phyloP scores from a whole-genome alignment of 1,140 invertebrate genomes.

The Euborellia annulipes region DNA sequence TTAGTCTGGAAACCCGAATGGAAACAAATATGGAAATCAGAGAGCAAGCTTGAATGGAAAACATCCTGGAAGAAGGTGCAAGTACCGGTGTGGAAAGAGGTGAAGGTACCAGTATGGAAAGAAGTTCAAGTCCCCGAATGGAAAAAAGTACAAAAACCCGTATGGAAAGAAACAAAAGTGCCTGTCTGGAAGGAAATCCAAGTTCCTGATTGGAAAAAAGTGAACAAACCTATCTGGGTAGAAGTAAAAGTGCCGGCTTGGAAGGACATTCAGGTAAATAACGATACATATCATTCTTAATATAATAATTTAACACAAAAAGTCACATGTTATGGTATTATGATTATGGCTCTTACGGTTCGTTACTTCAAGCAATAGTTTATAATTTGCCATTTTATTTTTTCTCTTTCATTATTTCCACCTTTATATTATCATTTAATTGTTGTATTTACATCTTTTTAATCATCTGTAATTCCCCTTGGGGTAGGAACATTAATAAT shows the following conservation, averaged over 20 bases:
- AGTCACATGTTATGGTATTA: background rate
- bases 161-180: slow-evolving; percentile 31
- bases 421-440: too few relatives aligned
- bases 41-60: slow-evolving; percentile 30
- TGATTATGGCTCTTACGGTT: too few relatives aligned
- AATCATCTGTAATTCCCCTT: too few relatives aligned
- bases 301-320: too few relatives aligned
- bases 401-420: too few relatives aligned
- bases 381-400: background rate
- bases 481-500: too few relatives aligned
- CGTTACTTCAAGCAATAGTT: too few relatives aligned
- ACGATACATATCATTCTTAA: background rate
- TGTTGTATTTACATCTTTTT: too few relatives aligned
- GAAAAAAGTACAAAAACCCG: slow-evolving; percentile 39
- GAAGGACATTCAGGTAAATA: slow-evolving; percentile 40
- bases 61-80: slow-evolving; percentile 38
- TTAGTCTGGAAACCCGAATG: slow-evolving; percentile 31
- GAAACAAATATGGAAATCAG: slow-evolving; percentile 31
- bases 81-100: slow-evolving; percentile 44
- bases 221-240: slow-evolving; percentile 44
- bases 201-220: slow-evolving; percentile 45
- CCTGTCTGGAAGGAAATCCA: slow-evolving; percentile 32
- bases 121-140: slow-evolving; percentile 38
- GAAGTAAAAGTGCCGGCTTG: slow-evolving; percentile 44
- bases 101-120: slow-evolving; percentile 41